These are phyloP conservation scores for Microctenopoma lineatum DNA, from an alignment of 2,797 vertebrate species.

Conservation along the genomic window DNA sequence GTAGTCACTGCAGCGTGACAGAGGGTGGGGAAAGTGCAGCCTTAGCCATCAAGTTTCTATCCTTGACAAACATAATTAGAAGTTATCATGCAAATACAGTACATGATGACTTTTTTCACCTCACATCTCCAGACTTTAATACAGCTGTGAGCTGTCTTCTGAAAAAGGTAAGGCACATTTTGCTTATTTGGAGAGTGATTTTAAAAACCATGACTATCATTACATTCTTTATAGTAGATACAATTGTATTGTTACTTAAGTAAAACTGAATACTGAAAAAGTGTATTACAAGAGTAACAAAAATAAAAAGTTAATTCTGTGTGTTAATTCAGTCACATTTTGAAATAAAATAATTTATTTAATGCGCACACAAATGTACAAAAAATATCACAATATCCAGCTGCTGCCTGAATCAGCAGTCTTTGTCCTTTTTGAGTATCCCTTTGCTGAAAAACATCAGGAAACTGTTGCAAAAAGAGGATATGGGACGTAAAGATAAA, in stretches of 20 bases:
- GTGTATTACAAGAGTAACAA: no score
- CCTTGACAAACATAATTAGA: slow-evolving; percentile 40
- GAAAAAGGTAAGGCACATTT: slow-evolving; percentile 30
- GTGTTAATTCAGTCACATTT: neutral
- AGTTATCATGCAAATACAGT: slow-evolving; percentile 43
- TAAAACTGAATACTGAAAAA: no score
- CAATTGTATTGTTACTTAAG: neutral
- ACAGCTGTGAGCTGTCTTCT: neutral
- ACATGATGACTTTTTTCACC: neutral
- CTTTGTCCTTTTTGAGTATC: neutral
- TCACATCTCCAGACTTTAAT: neutral
- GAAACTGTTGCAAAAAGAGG: slow-evolving; percentile 40
- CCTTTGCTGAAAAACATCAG: slow-evolving; percentile 22
- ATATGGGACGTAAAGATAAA: slow-evolving; percentile 50
- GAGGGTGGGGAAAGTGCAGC: slow-evolving; percentile 2
- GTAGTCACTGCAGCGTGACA: slow-evolving; percentile 38
- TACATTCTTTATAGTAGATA: neutral
- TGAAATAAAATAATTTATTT: neutral
- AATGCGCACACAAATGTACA: neutral
- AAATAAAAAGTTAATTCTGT: neutral
- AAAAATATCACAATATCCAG: neutral
- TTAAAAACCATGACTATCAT: no score
- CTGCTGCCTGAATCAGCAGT: slow-evolving; percentile 1
- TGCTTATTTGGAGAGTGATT: neutral
- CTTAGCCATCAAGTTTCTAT: slow-evolving; percentile 29